Evolutionary conservation across 1,140 invertebrate genomes (phyloP).

Genomic region (Diorhabda carinulata): DNA sequence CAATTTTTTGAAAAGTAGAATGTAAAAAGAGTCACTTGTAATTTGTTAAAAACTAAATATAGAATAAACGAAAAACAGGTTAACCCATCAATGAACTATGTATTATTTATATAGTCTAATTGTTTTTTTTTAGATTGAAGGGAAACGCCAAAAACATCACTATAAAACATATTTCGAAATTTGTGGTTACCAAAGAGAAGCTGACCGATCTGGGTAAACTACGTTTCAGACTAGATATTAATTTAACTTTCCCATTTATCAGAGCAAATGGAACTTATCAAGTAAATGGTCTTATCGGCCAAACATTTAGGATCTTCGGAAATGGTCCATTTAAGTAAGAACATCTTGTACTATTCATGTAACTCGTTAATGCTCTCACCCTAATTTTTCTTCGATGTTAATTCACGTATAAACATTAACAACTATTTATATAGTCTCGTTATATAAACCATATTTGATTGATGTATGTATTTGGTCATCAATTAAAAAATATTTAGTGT

Average conservation of each 20-base stretch:
- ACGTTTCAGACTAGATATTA: conserved; percentile 40
- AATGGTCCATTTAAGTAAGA: conserved; percentile 42
- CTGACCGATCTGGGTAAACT: conserved; percentile 36
- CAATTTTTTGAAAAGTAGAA: too few species aligned
- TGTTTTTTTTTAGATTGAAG: conserved; percentile 33
- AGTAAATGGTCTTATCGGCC: conserved; percentile 37
- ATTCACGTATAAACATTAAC: too few species aligned
- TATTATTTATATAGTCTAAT: too few species aligned
- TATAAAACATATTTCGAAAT: conserved; percentile 43
- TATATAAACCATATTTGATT: neutral
- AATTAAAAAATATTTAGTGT: too few species aligned
- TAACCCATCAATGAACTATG: too few species aligned
- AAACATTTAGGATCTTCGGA: conserved; percentile 37
- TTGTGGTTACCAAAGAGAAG: conserved; percentile 39
- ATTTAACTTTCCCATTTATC: conserved; percentile 41
- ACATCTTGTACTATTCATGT: neutral
- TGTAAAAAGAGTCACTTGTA: too few species aligned
- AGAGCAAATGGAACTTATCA: conserved; percentile 38
- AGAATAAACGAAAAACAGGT: too few species aligned
- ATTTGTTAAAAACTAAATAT: too few species aligned
- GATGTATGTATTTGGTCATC: neutral
- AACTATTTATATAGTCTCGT: too few species aligned
- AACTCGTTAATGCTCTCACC: too few species aligned
- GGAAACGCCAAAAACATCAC: conserved; percentile 41
- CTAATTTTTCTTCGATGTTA: too few species aligned